Base-by-base conservation (phyloP, 2,888 invertebrate species). In the Aleiodes testaceus region DNA sequence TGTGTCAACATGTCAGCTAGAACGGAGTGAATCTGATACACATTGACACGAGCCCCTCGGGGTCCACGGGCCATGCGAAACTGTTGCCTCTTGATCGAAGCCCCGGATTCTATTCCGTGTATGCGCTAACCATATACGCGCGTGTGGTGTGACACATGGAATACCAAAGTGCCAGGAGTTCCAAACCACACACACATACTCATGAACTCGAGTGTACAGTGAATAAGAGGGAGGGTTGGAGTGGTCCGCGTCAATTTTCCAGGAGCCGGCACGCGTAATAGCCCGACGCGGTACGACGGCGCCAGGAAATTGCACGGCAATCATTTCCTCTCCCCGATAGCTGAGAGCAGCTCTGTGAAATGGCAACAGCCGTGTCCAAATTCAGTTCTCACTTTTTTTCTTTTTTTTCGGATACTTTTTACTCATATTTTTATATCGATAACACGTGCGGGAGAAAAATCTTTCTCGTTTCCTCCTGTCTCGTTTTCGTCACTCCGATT, bases 271-370 rank as follows among this genome's bases (percentile, higher is more conserved):
- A 59, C 64, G 69, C 70, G 72, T 72, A 74, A 74, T 70, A 66
- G 72, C 74, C 47, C 65, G 67, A 65, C 69, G 67, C 74, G 67
- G 66, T 69, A 67, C 70, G 65, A 72, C 72, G 73, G 74, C 76
- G 70, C 70, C 74, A 76, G 76, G 74, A 74, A 76, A 76, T 76
- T 76, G 76, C 72, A 73, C 76, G 74, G 73, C 76, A 76, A 76
- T 76, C 73, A 74, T 74, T 76, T 76, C 74, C 76, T 74, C 63
- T 74, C 70, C 49, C 65, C 71, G 72, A 72, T 68, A 52, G 65
- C 53, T 65, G 53, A 70, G 50, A 65, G 70, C 44, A 20, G 20
- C 45, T 22, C n/a, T n/a, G 63, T 45, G 65, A 55, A 26, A 68
- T 64, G 69, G 44, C 50, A 69, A 69, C 69, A 69, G 63, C 69